Percentiles rank a stretch among this genome's conserved stretches.
These are phyloP conservation scores for Eupithecia abbreviata DNA, from an alignment of 2,888 invertebrate genomes.

Conservation along the genomic window DNA sequence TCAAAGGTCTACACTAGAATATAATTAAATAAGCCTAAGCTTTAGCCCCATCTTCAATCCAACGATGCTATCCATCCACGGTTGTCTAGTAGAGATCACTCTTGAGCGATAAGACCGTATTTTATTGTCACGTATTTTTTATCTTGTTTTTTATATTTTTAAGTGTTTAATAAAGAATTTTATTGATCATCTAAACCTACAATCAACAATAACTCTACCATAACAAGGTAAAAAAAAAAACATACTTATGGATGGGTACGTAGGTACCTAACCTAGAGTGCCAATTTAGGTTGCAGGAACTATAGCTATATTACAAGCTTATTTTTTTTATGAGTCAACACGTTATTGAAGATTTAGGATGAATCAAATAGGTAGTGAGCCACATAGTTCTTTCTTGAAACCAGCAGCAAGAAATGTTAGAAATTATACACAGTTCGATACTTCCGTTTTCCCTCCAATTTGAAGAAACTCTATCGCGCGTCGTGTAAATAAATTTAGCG, in stretches of 20 bases:
- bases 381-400: background rate
- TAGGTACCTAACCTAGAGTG: no score
- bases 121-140: no score
- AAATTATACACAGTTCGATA: background rate
- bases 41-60: no score
- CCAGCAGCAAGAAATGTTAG: background rate
- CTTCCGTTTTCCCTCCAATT: background rate
- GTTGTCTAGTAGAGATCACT: no score
- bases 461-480: conserved; percentile 8
- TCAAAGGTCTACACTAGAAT: background rate
- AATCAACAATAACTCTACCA: background rate
- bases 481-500: conserved; percentile 37
- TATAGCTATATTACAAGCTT: no score
- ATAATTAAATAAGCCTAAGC: background rate
- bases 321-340: background rate
- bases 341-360: background rate
- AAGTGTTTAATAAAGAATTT: no score
- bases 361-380: background rate
- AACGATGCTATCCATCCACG: no score
- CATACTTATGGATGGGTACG: background rate
- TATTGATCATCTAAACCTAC: background rate
- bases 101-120: no score
- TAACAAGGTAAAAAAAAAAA: background rate
- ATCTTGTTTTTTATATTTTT: no score
- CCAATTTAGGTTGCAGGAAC: no score